phyloP scores from a whole-genome alignment of 1,140 invertebrate genomes.

The Tetraneura akinire region DNA sequence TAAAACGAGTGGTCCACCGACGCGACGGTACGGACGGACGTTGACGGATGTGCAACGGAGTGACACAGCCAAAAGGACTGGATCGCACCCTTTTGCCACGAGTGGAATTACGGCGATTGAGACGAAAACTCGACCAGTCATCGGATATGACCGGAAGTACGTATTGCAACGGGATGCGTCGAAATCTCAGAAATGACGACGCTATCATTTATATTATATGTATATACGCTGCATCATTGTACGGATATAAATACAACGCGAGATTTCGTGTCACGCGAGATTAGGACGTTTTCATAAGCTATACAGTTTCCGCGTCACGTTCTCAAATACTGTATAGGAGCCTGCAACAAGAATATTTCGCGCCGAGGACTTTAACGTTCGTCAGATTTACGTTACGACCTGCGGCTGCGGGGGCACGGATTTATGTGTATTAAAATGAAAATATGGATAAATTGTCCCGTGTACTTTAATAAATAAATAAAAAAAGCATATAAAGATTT shows the following conservation, averaged over 20 bases:
- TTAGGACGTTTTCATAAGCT: background rate
- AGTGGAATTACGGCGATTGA: slow-evolving; percentile 35
- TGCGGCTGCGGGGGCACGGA: too few relatives aligned
- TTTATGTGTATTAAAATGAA: too few relatives aligned
- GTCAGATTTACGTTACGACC: too few relatives aligned
- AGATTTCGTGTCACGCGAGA: slow-evolving; percentile 2
- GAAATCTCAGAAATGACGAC: slow-evolving; percentile 27
- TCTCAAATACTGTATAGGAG: too few relatives aligned
- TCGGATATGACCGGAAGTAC: slow-evolving; percentile 35
- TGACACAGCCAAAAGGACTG: slow-evolving; percentile 44
- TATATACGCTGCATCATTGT: background rate
- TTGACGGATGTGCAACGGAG: slow-evolving; percentile 49
- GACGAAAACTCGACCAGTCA: slow-evolving; percentile 46
- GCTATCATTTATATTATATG: too few relatives aligned
- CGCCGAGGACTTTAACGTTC: too few relatives aligned
- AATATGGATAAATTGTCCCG: too few relatives aligned
- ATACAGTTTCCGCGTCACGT: background rate
- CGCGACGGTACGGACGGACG: background rate
- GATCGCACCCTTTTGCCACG: background rate
- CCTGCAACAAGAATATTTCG: too few relatives aligned
- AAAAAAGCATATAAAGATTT: too few relatives aligned
- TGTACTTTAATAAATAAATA: too few relatives aligned
- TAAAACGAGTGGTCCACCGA: background rate
- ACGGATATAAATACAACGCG: background rate
- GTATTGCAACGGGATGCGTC: background rate